Percentiles rank a stretch among this genome's conserved stretches.
Conservation (phyloP, 2,113 vertebrate species). For the Dasyprocta punctata region DNA sequence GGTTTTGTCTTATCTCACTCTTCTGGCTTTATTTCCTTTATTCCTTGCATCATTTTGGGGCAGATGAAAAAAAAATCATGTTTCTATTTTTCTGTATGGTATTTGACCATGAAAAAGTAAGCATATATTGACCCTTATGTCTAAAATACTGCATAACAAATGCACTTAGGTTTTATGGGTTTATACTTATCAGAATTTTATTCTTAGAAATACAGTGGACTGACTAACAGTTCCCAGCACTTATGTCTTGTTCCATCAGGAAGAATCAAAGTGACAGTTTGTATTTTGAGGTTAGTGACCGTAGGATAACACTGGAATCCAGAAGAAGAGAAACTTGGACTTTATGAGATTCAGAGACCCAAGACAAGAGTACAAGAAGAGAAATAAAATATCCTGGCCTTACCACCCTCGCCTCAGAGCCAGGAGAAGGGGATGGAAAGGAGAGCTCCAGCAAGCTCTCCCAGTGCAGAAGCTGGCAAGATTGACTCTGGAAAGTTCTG, state of each 20-base stretch:
- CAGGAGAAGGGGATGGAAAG: neutral
- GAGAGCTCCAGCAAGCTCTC: accelerated
- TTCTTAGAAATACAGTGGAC: neutral
- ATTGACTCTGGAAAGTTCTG: neutral
- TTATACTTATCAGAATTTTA: neutral
- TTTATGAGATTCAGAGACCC: neutral
- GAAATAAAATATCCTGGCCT: neutral
- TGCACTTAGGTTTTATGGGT: no score
- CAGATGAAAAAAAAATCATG: neutral
- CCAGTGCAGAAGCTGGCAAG: neutral
- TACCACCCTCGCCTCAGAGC: neutral
- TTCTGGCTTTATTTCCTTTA: neutral
- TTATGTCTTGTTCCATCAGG: neutral
- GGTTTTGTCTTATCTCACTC: neutral
- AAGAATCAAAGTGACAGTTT: neutral
- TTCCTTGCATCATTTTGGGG: neutral
- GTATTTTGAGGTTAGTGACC: neutral
- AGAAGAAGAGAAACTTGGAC: neutral
- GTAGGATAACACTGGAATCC: no score
- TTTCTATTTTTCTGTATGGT: neutral
- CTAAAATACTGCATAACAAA: neutral
- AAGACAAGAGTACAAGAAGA: neutral
- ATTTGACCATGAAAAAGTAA: neutral
- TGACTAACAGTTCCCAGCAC: neutral
- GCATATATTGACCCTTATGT: neutral